Base-by-base conservation (phyloP, 2,797 vertebrate species). In the Trematomus bernacchii region DNA sequence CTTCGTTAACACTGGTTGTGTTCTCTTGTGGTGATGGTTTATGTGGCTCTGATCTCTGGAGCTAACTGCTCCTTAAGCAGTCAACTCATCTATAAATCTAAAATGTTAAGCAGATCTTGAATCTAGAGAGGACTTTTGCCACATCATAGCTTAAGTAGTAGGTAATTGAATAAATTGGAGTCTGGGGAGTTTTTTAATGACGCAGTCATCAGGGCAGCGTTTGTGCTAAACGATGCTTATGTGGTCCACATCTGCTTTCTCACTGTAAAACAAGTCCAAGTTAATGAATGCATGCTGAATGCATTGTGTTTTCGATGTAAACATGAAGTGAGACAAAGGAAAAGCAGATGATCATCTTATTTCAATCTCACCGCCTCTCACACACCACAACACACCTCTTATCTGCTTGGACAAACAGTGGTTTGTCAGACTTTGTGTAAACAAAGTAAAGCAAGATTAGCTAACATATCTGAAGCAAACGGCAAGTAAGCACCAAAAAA, bases 21-120 rank as follows among this genome's bases (percentile, higher is more conserved):
- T 80, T 88, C 72, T 87, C 78, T 68, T 89, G 85, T 89, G 92
- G 91, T 90, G 15, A 58, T 66, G 80, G 81, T 80, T 82, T 83
- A 76, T 87, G 77, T 81, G 87, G 86, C 86, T 90, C 79, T 87
- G 86, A 84, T 86, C 84, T 78, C 78, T 75, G 61, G 16, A 79
- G 54, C 75, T 71, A 87, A 85, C 76, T 79, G 85, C 88, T 87
- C 85, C 80, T 85, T 82, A 71, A 83, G 76, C 84, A 89, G 83
- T 82, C 74, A 62, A 46, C 73, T 69, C 73, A 48, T 69, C 82
- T 77, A 65, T 84, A 84, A 86, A 90, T 82, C 55, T 55, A 14
- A 77, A 46, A 84, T 72, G 80, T 80, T 58, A 60, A 85, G 79
- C 76, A 76, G 76, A 85, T 82, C 72, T 83, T 10, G 48, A 77